Base-by-base conservation (phyloP, 2,113 vertebrate genomes). In the Stegastes partitus region DNA sequence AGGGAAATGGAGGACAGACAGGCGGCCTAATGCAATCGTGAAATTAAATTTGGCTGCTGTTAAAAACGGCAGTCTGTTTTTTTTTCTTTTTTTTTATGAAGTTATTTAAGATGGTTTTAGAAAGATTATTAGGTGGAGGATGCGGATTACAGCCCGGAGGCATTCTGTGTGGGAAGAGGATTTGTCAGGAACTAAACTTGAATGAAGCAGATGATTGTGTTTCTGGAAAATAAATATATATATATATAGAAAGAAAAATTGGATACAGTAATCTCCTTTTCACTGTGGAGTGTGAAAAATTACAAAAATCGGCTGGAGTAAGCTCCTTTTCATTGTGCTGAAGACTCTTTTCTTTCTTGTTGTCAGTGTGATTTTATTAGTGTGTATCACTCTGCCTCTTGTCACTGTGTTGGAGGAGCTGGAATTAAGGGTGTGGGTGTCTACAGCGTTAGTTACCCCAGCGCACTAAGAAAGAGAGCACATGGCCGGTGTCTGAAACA, bases 21-120 rank as follows among this genome's bases (percentile, higher is more conserved):
- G 76, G 47, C 68, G 6, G 82, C 26, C 80, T 89, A 90, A 91
- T 92, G 87, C 86, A 90, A 90, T 92, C 70, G 28, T 82, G 67
- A 86, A 92, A 92, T 90, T 85, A 57, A 66, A 90, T 92, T 85
- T 78, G 73, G 73, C 44, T 2, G 21, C 77, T 74, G 83, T 85
- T 88, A 74, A 84, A 85, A 88, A 50, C 54, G 74, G 53, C 64
- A 59, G 56, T 59, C 18, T 55, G 28, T 54, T 81, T 84, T n/a
- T n/a, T n/a, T n/a, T n/a, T n/a, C n/a, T n/a, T n/a, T n/a, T n/a
- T n/a, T n/a, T n/a, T 82, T 67, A 85, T 77, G 28, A 88, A 75
- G 73, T 82, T 54, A 74, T 87, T 84, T 68, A 66, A 68, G 58
- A 72, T 56, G 74, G 57, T 53, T 45, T 76, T 74, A 58, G 64